Percentiles rank a stretch among this genome's conserved stretches.
phyloP scores from a whole-genome alignment of 1,140 invertebrate species.

The Streblospio benedicti region DNA sequence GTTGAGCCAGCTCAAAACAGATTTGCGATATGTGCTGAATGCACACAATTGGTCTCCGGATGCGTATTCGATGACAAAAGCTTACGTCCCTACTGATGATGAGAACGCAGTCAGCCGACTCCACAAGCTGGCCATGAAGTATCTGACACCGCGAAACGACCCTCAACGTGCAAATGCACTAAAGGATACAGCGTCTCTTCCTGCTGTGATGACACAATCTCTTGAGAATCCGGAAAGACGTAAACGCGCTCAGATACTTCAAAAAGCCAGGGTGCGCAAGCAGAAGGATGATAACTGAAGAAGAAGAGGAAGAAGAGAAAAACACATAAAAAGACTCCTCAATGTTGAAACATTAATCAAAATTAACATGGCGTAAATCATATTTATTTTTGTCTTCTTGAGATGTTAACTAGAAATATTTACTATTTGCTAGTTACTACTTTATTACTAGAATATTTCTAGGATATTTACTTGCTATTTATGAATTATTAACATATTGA shows the following conservation, averaged over 20 bases:
- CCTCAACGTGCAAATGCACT: conserved; percentile 40
- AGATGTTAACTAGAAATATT: no score
- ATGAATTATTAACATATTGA: no score
- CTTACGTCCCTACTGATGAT: conserved; percentile 43
- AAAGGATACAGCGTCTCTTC: conserved; percentile 33
- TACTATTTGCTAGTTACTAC: no score
- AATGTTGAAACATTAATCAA: no score
- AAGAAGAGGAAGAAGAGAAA: no score
- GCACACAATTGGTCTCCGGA: conserved; percentile 47
- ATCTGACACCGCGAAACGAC: conserved; percentile 26
- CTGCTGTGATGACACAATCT: conserved; percentile 41
- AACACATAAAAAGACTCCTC: no score
- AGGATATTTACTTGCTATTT: no score
- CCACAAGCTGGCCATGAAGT: conserved; percentile 19
- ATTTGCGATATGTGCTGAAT: conserved; percentile 42
- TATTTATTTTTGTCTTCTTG: no score
- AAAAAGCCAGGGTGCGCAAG: conserved; percentile 37
- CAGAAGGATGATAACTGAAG: no score
- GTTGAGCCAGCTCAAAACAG: conserved; percentile 40
- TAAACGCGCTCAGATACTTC: conserved; percentile 42
- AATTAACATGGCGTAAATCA: no score
- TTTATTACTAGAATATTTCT: no score
- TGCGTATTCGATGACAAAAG: conserved; percentile 46
- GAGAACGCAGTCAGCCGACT: conserved; percentile 10
- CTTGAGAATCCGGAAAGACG: conserved; percentile 40